phyloP scores from a whole-genome alignment of 1,140 invertebrate genomes.

The Drosophila truncata region DNA sequence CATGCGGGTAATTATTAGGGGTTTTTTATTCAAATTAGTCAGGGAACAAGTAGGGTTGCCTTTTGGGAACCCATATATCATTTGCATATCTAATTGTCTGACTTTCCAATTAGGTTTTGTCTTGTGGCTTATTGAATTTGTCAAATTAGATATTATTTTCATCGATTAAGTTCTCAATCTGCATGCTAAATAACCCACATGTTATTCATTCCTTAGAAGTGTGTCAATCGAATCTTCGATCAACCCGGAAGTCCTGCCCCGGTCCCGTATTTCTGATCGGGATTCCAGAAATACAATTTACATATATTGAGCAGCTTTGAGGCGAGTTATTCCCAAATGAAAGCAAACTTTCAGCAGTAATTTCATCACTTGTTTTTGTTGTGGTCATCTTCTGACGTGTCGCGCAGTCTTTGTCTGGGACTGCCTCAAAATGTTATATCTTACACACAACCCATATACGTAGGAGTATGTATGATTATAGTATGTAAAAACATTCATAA shows the following conservation, averaged over 20 bases:
- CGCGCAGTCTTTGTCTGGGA: conserved; percentile 42
- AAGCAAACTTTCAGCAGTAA: conserved; percentile 28
- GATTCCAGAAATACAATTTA: conserved; percentile 35
- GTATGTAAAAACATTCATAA: conserved; percentile 15
- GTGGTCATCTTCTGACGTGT: conserved; percentile 46
- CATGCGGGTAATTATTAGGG: conserved; percentile 75
- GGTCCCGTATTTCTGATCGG: conserved; percentile 21
- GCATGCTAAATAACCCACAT: conserved; percentile 79
- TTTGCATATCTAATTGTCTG: conserved; percentile 77
- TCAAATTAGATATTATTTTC: conserved; percentile 67
- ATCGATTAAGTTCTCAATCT: conserved; percentile 76
- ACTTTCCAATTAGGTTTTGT: conserved; percentile 33
- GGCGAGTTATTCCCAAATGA: conserved; percentile 21
- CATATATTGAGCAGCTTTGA: conserved; percentile 18
- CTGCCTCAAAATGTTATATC: conserved; percentile 61
- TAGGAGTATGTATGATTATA: not conserved
- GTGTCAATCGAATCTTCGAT: conserved; percentile 49
- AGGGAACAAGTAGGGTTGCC: conserved; percentile 44
- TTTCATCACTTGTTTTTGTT: conserved; percentile 41
- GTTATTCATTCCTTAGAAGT: conserved; percentile 37
- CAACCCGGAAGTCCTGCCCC: conserved; percentile 33
- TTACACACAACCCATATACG: conserved; percentile 17
- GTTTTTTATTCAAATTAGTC: conserved; percentile 45
- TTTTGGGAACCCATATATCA: conserved; percentile 48
- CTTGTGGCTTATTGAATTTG: conserved; percentile 58